Base-by-base conservation (phyloP, 2,113 vertebrate species). In the Cranoglanis bouderius region DNA sequence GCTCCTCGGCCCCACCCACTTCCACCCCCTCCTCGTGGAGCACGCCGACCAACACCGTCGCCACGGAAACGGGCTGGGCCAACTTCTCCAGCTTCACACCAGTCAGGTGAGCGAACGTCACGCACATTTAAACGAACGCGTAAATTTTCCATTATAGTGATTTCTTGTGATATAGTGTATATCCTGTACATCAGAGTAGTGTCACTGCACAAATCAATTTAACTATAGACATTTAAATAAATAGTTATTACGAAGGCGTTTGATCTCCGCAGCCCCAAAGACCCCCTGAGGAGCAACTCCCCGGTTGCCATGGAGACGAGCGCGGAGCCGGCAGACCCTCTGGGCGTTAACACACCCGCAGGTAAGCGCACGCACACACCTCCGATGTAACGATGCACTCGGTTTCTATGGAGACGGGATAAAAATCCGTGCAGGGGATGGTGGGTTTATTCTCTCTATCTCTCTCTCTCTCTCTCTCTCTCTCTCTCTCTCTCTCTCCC, bases 251-350 rank as follows among this genome's bases (percentile, higher is more conserved):
- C 21, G 1, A 38, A 35, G 0, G 5, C 88, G 93, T 91, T 90
- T 43, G 6, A 91, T 0, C 84, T 40, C 93, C 93, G 93, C 93
- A 99, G 98, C 91, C 95, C 97, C 49, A 99, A 98, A 93, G 97
- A 98, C 80, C 95, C 97, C 67, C 92, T 97, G 90, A 96, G 98
- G 93, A 98, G 97, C 94, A 99, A 96, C 93, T 99, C 98, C 89
- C 98, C 98, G 4, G 97, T 99, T 93, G 98, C 98, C 90, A 99
- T 99, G 98, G 98, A 99, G 94, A 99, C 98, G 89, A 98, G 95
- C 87, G 91, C 97, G n/a, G 98, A 99, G 57, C 95, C 96, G 0
- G 82, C 95, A 90, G 98, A 97, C 92, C 97, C 98, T 40, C 94
- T 98, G 85, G 96, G 96, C 55, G 96, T 97, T 89, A 97, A 96